Conservation (phyloP, 2,888 invertebrate species). For the Pogonocherus hispidulus region DNA sequence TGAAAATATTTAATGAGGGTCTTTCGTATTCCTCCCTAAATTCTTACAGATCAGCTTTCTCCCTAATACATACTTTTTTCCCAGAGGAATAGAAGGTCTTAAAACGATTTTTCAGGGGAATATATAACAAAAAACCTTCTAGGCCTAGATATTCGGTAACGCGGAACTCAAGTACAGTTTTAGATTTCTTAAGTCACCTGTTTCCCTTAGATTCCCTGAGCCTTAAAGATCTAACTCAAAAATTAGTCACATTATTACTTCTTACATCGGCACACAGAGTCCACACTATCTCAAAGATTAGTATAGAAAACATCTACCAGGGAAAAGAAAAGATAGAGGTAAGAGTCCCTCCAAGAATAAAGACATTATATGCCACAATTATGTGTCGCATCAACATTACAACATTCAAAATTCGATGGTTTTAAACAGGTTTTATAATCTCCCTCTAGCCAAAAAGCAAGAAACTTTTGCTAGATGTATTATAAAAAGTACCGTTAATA, state of each 20-base stretch:
- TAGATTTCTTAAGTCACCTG: neutral
- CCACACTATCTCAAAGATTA: constrained; percentile 19
- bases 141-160: neutral
- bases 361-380: neutral
- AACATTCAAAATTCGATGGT: constrained; percentile 8
- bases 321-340: neutral
- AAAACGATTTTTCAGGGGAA: neutral
- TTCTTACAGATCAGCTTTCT: neutral
- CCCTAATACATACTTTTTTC: neutral
- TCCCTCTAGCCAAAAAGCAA: neutral
- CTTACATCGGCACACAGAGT: constrained; percentile 11
- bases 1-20: neutral
- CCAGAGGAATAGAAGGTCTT: neutral
- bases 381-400: neutral
- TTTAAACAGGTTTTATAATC: constrained; percentile 41
- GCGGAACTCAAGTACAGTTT: neutral
- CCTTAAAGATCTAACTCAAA: neutral
- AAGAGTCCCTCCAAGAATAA: neutral
- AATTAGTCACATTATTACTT: constrained; percentile 1
- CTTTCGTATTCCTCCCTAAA: neutral
- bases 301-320: neutral
- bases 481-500: neutral
- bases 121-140: neutral
- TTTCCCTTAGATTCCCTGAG: neutral
- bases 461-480: neutral